Evolutionary conservation across 2,113 vertebrate genomes (phyloP).

Genomic region (Leucopsar rothschildi): DNA sequence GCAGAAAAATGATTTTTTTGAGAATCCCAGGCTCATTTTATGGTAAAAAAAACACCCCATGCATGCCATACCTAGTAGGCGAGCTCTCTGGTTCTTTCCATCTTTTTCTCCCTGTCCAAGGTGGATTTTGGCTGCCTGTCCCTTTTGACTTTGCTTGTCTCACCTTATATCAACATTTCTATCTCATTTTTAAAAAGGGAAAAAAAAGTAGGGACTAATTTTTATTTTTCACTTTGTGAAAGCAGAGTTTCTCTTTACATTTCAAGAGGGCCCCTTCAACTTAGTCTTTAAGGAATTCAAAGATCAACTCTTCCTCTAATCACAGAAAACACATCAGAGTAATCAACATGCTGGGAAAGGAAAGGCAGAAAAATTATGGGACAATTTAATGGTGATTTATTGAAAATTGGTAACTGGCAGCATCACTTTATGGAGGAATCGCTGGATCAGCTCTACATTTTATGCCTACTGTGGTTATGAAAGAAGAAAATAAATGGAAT

Average conservation of each 20-base stretch:
- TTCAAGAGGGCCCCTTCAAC: not conserved
- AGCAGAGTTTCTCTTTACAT: not conserved
- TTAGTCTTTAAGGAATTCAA: not conserved
- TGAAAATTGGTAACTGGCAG: constrained; percentile 48
- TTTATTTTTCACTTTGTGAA: not conserved
- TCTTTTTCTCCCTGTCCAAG: not conserved
- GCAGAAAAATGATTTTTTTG: not conserved
- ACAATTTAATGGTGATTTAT: constrained; percentile 58
- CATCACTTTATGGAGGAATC: constrained; percentile 7
- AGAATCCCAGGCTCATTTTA: not conserved
- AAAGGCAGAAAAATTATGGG: constrained; percentile 30
- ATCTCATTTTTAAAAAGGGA: not conserved
- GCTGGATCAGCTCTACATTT: constrained; percentile 40
- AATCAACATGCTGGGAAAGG: constrained; percentile 17
- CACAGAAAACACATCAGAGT: constrained; percentile 24
- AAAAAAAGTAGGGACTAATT: not conserved
- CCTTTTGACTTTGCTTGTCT: not conserved
- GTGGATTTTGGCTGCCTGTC: not conserved
- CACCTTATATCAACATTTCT: not conserved
- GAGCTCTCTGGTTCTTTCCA: not conserved
- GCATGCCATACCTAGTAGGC: not conserved
- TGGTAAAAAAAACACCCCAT: rapidly evolving
- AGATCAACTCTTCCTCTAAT: constrained; percentile 25
- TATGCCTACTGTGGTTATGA: constrained; percentile 35
- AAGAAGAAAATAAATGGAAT: constrained; percentile 47